Conservation (phyloP, 1,140 invertebrate genomes). For the Meloidogyne floridensis region DNA sequence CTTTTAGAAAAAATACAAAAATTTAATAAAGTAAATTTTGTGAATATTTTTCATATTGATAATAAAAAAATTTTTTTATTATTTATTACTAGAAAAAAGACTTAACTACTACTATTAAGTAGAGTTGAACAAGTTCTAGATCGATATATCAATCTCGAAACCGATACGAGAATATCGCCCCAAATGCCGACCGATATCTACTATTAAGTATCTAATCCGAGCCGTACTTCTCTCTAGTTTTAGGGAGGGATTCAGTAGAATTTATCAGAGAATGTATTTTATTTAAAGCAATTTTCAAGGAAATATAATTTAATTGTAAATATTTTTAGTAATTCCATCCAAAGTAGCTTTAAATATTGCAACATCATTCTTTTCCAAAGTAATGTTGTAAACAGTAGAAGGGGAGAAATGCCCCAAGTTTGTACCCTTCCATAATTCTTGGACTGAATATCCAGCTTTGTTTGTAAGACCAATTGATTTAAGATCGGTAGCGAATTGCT, state of each 20-base stretch:
- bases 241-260: no score
- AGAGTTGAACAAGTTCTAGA: no score
- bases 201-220: no score
- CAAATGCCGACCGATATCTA: no score
- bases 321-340: neutral
- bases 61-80: no score
- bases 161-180: no score
- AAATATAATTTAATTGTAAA: neutral
- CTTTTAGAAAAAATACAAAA: neutral
- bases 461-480: constrained; percentile 49
- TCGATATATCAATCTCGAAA: no score
- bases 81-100: no score
- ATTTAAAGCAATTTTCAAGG: neutral
- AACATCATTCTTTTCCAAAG: constrained; percentile 32
- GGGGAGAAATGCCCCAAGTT: constrained; percentile 40
- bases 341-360: constrained; percentile 41
- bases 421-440: constrained; percentile 52
- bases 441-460: constrained; percentile 48
- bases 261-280: no score
- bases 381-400: constrained; percentile 29
- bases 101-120: no score
- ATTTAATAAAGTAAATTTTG: neutral
- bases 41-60: no score
- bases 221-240: no score
- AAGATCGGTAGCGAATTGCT: constrained; percentile 38